A percentile compares a stretch with the other conserved stretches of the same genome.
phyloP scores from a whole-genome alignment of 2,797 vertebrate species.

The Sebastes minor region DNA sequence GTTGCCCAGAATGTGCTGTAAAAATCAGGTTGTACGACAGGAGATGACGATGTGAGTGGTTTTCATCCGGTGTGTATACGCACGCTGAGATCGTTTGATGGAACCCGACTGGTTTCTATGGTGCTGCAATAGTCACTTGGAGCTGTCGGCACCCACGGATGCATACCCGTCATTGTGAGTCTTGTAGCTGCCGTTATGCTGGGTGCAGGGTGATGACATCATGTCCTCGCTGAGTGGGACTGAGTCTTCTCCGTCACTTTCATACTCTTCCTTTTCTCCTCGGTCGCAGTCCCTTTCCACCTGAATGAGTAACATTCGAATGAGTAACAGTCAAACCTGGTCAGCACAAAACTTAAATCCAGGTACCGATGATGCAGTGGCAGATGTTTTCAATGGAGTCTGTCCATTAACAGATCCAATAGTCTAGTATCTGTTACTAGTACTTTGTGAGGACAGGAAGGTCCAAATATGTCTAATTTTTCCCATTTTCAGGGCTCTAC shows the following conservation, averaged over 20 bases:
- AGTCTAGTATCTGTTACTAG: neutral
- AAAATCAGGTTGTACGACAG: neutral
- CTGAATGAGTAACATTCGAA: conserved; percentile 44
- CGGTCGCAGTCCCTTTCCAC: conserved; percentile 80
- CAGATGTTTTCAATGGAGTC: neutral
- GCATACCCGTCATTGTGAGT: conserved; percentile 70
- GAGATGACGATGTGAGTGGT: conserved; percentile 5
- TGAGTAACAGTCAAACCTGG: neutral
- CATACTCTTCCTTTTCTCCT: conserved; percentile 59
- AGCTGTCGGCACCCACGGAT: conserved; percentile 64
- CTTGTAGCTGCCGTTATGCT: conserved; percentile 91
- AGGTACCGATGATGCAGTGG: neutral
- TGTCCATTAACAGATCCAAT: neutral
- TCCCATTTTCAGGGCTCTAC: neutral
- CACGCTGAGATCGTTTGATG: neutral
- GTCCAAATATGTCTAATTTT: neutral
- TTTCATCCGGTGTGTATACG: neutral
- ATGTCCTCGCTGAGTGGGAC: conserved; percentile 69
- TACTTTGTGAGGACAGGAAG: neutral
- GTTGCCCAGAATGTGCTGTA: neutral
- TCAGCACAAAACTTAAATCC: neutral
- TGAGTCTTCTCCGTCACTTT: conserved; percentile 80
- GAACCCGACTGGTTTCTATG: neutral
- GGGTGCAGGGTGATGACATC: conserved; percentile 75
- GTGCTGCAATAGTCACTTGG: conserved; percentile 63